Evolutionary conservation across 2,113 vertebrate species (phyloP).

Genomic region (Lycaon pictus): DNA sequence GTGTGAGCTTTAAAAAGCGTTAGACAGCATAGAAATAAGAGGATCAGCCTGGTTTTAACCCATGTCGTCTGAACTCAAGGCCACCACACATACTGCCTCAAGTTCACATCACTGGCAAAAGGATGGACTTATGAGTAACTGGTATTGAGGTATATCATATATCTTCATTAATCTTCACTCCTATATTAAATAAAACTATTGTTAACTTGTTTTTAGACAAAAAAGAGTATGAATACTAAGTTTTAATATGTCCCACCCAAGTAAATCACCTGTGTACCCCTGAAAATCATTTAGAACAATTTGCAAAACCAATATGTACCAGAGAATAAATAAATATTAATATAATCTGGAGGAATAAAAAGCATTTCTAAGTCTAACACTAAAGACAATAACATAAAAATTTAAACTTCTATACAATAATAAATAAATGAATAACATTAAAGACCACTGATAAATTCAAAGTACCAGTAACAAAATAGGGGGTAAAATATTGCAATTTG

Average conservation of each 20-base stretch:
- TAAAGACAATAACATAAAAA: background rate
- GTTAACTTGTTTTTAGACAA: too few relatives aligned
- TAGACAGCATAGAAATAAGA: background rate
- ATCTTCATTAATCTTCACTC: too few relatives aligned
- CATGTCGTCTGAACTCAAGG: background rate
- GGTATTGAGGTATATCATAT: background rate
- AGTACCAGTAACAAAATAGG: background rate
- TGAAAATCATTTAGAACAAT: too few relatives aligned
- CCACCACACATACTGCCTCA: background rate
- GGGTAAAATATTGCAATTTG: background rate
- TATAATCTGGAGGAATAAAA: background rate
- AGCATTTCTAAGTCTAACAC: background rate
- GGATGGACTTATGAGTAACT: background rate
- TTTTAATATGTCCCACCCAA: too few relatives aligned
- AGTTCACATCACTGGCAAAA: slow-evolving; percentile 31
- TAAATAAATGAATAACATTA: background rate
- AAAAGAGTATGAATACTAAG: too few relatives aligned
- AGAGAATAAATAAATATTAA: slow-evolving; percentile 2
- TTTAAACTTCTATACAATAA: background rate
- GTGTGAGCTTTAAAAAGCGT: background rate
- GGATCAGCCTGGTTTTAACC: background rate
- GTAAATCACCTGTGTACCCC: too few relatives aligned
- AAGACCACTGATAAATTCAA: background rate
- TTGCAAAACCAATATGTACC: background rate
- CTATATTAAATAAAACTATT: too few relatives aligned